A percentile compares a stretch with the other conserved stretches of the same genome.
phyloP scores from a whole-genome alignment of 2,113 vertebrate genomes.

The Neogale vison region DNA sequence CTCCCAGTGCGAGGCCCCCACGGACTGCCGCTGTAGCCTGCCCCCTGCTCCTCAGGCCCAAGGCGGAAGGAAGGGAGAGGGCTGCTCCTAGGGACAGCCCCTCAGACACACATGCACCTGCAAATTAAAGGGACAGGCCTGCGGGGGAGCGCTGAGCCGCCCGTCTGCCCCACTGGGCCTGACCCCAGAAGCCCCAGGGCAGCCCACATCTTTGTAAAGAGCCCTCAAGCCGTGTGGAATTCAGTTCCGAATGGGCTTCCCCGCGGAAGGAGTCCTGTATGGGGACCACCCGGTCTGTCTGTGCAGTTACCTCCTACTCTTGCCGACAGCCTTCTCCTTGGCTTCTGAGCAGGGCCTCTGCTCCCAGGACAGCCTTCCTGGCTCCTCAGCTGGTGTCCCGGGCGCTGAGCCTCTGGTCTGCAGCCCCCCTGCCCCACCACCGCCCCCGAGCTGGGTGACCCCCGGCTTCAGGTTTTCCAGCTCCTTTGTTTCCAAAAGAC shows the following conservation, averaged over 20 bases:
- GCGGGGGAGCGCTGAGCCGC: rapidly evolving
- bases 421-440: not conserved
- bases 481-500: not conserved
- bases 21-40: rapidly evolving
- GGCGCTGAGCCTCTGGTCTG: not conserved
- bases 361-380: rapidly evolving
- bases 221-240: not conserved
- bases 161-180: not conserved
- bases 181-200: not conserved
- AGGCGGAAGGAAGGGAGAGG: not conserved
- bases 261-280: not conserved
- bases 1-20: not conserved
- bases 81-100: rapidly evolving
- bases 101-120: rapidly evolving
- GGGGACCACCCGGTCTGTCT: not conserved
- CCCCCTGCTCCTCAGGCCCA: rapidly evolving
- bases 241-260: not conserved
- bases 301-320: not conserved
- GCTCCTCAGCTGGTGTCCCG: too few species aligned
- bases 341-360: not conserved
- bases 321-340: not conserved
- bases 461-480: not conserved
- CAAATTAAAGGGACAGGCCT: rapidly evolving
- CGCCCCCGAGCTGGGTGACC: not conserved
- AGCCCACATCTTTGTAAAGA: not conserved